Evolutionary conservation across 2,888 invertebrate species (phyloP).

Genomic region (Cerceris ruficornis): DNA sequence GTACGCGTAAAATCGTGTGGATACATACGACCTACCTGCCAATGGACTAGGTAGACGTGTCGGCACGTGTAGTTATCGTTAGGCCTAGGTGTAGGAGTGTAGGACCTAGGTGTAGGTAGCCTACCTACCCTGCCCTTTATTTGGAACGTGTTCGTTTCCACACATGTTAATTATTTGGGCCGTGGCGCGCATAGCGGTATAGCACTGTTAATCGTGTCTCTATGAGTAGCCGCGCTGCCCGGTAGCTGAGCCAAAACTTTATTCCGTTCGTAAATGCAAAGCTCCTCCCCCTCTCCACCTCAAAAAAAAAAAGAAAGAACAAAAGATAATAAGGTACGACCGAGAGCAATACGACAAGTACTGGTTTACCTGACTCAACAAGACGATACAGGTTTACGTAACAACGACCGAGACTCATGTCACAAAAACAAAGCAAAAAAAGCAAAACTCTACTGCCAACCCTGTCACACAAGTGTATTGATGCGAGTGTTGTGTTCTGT

Average conservation of each 20-base stretch:
- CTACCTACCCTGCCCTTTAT: conserved; percentile 72
- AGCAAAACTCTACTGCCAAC: conserved; percentile 58
- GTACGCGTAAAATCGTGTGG: conserved; percentile 36
- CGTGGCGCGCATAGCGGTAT: conserved; percentile 79
- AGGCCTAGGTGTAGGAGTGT: conserved; percentile 78
- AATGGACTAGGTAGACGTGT: conserved; percentile 72
- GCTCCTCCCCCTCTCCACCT: conserved; percentile 54
- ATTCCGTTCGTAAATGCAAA: conserved; percentile 61
- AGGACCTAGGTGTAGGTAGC: conserved; percentile 78
- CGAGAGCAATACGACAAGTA: conserved; percentile 21
- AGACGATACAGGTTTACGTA: conserved; percentile 29
- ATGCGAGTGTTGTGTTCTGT: conserved; percentile 81
- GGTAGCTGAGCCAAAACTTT: conserved; percentile 73
- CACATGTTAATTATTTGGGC: conserved; percentile 63
- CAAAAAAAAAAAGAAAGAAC: conserved; percentile 36
- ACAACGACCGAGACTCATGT: conserved; percentile 25
- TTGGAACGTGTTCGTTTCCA: conserved; percentile 67
- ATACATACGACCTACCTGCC: conserved; percentile 51
- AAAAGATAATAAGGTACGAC: conserved; percentile 37
- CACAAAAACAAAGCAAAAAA: conserved; percentile 26
- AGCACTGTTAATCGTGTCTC: conserved; percentile 79
- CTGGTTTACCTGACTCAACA: conserved; percentile 39
- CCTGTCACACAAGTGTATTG: conserved; percentile 79
- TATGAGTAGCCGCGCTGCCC: conserved; percentile 76
- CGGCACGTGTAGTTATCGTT: conserved; percentile 75